Evolutionary conservation across 2,888 invertebrate species (phyloP).

Genomic region (Reticulitermes lucifugus): DNA sequence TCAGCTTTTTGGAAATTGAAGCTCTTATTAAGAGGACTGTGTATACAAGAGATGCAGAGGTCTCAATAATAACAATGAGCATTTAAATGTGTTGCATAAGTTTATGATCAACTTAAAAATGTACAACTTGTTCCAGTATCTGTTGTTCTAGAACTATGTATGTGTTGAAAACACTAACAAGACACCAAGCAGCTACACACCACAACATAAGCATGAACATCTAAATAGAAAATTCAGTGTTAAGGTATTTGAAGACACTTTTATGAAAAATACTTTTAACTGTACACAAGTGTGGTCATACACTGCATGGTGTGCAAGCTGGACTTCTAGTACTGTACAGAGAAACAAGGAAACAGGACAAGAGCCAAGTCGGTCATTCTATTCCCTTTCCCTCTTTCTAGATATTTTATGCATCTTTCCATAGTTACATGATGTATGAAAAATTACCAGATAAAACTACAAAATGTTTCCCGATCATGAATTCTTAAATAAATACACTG

Average conservation of each 20-base stretch:
- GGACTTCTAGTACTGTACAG: background rate
- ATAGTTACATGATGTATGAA: background rate
- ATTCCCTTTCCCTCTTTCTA: background rate
- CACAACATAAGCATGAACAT: background rate
- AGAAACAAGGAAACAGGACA: background rate
- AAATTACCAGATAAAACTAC: background rate
- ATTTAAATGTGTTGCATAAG: background rate
- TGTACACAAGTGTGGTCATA: background rate
- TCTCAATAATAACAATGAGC: background rate
- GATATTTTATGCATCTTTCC: background rate
- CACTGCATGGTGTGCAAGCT: background rate
- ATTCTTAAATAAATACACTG: background rate
- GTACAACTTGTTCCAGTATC: slow-evolving; percentile 15
- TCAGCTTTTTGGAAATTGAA: too few species aligned
- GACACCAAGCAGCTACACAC: slow-evolving; percentile 6
- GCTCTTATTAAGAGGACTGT: too few species aligned
- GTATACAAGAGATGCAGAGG: too few species aligned
- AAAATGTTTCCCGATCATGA: background rate
- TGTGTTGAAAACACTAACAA: slow-evolving; percentile 9
- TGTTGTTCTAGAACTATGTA: background rate
- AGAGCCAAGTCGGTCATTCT: background rate
- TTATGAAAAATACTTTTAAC: too few species aligned
- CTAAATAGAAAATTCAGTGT: background rate
- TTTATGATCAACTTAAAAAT: slow-evolving; percentile 21
- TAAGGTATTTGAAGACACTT: background rate